A percentile compares a stretch with the other conserved stretches of the same genome.
phyloP scores from a whole-genome alignment of 1,140 invertebrate species.

The Drosophila auraria region DNA sequence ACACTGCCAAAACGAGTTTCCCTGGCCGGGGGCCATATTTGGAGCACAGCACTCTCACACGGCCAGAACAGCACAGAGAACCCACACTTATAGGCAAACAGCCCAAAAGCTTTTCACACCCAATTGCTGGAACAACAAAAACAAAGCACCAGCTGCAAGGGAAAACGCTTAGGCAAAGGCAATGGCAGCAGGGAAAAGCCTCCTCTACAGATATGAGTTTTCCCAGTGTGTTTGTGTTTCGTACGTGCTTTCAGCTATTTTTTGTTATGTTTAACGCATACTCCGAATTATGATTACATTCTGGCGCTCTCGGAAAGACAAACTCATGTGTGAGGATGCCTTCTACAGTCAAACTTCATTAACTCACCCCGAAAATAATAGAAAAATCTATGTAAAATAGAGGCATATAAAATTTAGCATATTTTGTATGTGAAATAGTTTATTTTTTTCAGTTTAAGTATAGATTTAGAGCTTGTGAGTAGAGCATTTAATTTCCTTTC shows the following conservation, averaged over 20 bases:
- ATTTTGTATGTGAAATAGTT: neutral
- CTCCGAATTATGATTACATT: constrained; percentile 82
- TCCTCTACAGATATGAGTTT: constrained; percentile 16
- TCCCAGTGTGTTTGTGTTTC: constrained; percentile 54
- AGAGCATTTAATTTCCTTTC: neutral
- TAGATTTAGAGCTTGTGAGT: neutral
- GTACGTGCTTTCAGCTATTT: constrained; percentile 79
- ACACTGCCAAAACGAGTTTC: constrained; percentile 53
- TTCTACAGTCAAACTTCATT: constrained; percentile 1
- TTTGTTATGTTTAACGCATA: constrained; percentile 80
- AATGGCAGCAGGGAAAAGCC: constrained; percentile 4
- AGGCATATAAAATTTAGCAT: too few species aligned
- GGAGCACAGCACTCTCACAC: neutral
- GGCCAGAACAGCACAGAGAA: neutral
- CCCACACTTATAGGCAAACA: constrained; percentile 47
- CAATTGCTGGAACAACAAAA: constrained; percentile 70
- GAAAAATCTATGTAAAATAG: neutral
- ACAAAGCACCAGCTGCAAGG: constrained; percentile 41
- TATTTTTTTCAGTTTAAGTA: too few species aligned
- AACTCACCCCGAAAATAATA: neutral
- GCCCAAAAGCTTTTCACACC: constrained; percentile 77
- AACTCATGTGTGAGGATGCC: constrained; percentile 17
- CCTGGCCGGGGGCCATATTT: constrained; percentile 40
- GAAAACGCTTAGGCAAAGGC: constrained; percentile 20
- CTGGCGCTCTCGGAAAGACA: constrained; percentile 33